A percentile compares a stretch with the other conserved stretches of the same genome.
Evolutionary conservation across 2,797 vertebrate genomes (phyloP).

Genomic region (Gobionotothen gibberifrons): DNA sequence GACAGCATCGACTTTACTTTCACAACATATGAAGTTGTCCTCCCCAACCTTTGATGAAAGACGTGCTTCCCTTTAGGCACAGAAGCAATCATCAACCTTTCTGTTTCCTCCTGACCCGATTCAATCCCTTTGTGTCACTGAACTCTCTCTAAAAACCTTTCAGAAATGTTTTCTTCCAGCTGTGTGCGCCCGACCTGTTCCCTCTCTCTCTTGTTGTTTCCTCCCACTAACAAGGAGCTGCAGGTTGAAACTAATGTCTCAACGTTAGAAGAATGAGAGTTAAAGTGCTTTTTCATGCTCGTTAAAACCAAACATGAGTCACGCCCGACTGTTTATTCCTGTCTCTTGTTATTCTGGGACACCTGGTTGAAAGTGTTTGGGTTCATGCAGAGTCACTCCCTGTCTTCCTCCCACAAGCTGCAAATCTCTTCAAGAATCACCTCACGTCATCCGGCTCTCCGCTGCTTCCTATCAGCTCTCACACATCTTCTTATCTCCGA

Average conservation of each 20-base stretch:
- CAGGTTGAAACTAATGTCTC: slow-evolving; percentile 10
- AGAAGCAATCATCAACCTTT: not conserved
- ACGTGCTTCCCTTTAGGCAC: not conserved
- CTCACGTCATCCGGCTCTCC: slow-evolving; percentile 44
- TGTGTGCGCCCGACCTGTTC: not conserved
- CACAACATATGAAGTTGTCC: too few relatives aligned
- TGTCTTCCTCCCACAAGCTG: slow-evolving; percentile 7
- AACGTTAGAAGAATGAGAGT: not conserved
- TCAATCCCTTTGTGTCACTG: not conserved
- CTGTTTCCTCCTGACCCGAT: slow-evolving; percentile 13
- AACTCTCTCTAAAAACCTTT: slow-evolving; percentile 11
- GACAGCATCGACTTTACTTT: not conserved
- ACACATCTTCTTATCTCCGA: slow-evolving; percentile 18
- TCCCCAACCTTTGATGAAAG: not conserved
- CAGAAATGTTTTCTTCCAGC: slow-evolving; percentile 10
- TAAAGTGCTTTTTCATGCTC: not conserved
- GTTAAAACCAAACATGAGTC: slow-evolving; percentile 7
- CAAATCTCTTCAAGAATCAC: slow-evolving; percentile 34
- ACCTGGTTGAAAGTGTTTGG: slow-evolving; percentile 9
- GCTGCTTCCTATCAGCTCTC: slow-evolving; percentile 24
- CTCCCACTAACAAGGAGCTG: slow-evolving; percentile 14
- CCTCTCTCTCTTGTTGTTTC: not conserved
- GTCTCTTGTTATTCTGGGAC: not conserved
- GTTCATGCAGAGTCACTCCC: slow-evolving; percentile 25
- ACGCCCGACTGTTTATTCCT: not conserved